A percentile compares a stretch with the other conserved stretches of the same genome.
Evolutionary conservation across 1,140 invertebrate genomes (phyloP).

Genomic region (Thaumetopoea pityocampa): DNA sequence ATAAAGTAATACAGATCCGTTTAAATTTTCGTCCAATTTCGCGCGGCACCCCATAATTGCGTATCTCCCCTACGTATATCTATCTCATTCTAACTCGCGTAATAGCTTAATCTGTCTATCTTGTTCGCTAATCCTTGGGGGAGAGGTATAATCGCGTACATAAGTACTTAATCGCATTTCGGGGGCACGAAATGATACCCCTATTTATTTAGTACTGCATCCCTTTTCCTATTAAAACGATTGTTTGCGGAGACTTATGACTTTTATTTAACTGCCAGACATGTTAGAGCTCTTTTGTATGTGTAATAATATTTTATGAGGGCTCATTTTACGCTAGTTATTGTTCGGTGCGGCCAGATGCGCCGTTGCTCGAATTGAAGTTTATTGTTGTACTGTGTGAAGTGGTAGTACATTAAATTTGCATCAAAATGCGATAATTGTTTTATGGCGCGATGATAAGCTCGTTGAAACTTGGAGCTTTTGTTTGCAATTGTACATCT

Average conservation of each 20-base stretch:
- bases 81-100: conserved; percentile 32
- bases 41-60: conserved; percentile 62
- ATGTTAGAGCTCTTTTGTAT: conserved; percentile 22
- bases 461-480: conserved; percentile 3
- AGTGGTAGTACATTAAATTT: conserved; percentile 55
- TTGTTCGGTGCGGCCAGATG: conserved; percentile 45
- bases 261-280: conserved; percentile 42
- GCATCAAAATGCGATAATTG: conserved; percentile 60
- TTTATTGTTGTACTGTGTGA: conserved; percentile 44
- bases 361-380: conserved; percentile 35
- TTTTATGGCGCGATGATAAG: conserved; percentile 31
- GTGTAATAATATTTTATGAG: conserved; percentile 3
- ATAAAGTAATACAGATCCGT: conserved; percentile 74
- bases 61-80: conserved; percentile 45
- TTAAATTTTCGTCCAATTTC: conserved; percentile 70
- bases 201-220: conserved; percentile 62
- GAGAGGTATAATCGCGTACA: conserved; percentile 58
- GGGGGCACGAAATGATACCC: conserved; percentile 49
- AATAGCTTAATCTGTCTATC: conserved; percentile 23
- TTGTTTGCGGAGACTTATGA: conserved; percentile 64
- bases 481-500: not conserved
- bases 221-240: conserved; percentile 53
- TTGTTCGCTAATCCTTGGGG: conserved; percentile 44
- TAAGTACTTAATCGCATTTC: conserved; percentile 72
- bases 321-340: conserved; percentile 32